These are phyloP conservation scores for Fulmarus glacialis DNA, from an alignment of 2,113 vertebrate genomes.

Conservation along the genomic window DNA sequence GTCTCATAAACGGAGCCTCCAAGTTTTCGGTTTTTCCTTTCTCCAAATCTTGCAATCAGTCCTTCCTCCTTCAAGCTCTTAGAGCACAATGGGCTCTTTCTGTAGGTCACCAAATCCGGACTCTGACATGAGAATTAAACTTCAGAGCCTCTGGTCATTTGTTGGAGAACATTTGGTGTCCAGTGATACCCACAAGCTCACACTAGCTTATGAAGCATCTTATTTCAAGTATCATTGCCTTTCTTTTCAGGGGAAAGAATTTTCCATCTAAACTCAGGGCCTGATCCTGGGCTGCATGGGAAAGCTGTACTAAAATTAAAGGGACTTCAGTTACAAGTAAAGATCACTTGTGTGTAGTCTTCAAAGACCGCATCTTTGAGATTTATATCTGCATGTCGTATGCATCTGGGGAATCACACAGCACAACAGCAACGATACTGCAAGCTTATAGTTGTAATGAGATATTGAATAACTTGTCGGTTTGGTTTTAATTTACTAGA, in stretches of 20 bases:
- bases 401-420: background rate
- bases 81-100: background rate
- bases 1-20: background rate
- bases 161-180: background rate
- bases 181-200: background rate
- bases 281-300: background rate
- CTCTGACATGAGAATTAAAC: background rate
- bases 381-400: rapidly evolving
- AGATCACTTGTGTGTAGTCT: background rate
- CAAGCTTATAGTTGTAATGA: background rate
- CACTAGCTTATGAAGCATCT: background rate
- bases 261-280: background rate
- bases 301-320: background rate
- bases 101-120: background rate
- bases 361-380: background rate
- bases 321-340: background rate
- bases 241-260: background rate
- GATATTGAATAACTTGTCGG: background rate
- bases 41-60: background rate
- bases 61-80: background rate
- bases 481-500: background rate
- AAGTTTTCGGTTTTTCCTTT: background rate
- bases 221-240: constrained; percentile 6
- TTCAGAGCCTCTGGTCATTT: background rate
- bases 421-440: background rate